A percentile compares a stretch with the other conserved stretches of the same genome.
These are phyloP conservation scores for Columba livia DNA, from an alignment of 2,113 vertebrate species.

Conservation along the genomic window DNA sequence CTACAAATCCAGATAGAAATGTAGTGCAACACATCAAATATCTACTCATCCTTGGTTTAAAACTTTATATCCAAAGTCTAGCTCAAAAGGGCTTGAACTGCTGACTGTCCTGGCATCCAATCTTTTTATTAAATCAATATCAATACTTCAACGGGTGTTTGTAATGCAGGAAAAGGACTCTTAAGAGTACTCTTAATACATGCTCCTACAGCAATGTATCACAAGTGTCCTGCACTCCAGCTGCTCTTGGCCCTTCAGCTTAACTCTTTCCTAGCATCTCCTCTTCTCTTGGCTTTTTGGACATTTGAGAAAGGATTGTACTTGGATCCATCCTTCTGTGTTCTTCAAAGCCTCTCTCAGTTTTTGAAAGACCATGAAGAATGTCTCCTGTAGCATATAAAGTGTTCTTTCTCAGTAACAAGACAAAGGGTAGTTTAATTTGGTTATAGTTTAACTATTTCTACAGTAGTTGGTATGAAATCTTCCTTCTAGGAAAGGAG, in stretches of 20 bases:
- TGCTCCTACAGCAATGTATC: neutral
- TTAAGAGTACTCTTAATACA: neutral
- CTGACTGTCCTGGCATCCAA: neutral
- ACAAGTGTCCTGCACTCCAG: neutral
- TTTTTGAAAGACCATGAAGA: neutral
- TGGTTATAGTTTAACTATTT: neutral
- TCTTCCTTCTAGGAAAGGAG: neutral
- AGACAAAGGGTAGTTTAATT: neutral
- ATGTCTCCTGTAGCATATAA: neutral
- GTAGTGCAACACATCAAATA: neutral
- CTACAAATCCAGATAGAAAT: neutral
- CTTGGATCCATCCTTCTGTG: neutral
- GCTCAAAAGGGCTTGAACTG: neutral
- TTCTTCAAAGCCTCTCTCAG: neutral
- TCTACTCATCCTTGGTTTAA: neutral
- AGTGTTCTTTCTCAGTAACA: neutral
- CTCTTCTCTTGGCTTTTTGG: neutral
- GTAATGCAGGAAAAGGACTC: neutral
- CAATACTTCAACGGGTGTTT: neutral
- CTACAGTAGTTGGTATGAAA: neutral
- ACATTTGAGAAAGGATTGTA: neutral
- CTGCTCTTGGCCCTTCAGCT: neutral
- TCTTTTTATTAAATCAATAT: neutral
- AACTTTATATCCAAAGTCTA: neutral
- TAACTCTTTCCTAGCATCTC: neutral